Evolutionary conservation across 2,113 vertebrate species (phyloP).

Genomic region (Camelus bactrianus): DNA sequence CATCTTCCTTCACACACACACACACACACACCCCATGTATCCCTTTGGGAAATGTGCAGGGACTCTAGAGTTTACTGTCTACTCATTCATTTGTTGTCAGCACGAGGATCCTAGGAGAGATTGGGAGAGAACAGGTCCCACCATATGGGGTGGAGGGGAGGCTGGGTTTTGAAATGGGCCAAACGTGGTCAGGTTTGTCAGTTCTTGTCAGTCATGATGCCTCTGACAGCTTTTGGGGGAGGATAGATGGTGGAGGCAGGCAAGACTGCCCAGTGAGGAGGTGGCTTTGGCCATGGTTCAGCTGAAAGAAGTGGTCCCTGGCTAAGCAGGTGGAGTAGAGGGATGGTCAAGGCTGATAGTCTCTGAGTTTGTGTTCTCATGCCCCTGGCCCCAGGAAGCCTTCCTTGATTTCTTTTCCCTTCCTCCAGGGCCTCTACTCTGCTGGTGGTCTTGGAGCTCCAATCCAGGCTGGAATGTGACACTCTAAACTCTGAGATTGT

Average conservation of each 20-base stretch:
- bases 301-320: conserved; percentile 1
- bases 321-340: background rate
- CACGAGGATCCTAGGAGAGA: background rate
- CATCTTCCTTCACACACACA: too few relatives aligned
- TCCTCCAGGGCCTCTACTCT: background rate
- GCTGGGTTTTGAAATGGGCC: background rate
- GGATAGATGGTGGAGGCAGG: background rate
- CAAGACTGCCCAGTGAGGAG: background rate
- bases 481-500: background rate
- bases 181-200: background rate
- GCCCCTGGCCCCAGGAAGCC: conserved; percentile 35
- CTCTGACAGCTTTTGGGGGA: background rate
- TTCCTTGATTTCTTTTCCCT: background rate
- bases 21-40: background rate
- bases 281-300: background rate
- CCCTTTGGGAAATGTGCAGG: background rate
- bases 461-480: background rate
- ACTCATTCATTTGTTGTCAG: background rate
- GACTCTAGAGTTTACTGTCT: background rate
- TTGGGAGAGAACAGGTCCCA: background rate
- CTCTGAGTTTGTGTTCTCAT: background rate
- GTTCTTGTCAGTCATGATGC: background rate
- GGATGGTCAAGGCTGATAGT: background rate
- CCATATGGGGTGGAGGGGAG: background rate
- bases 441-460: background rate